Evolutionary conservation across 2,797 vertebrate species (phyloP).

Genomic region (Phyllotis vaccarum): DNA sequence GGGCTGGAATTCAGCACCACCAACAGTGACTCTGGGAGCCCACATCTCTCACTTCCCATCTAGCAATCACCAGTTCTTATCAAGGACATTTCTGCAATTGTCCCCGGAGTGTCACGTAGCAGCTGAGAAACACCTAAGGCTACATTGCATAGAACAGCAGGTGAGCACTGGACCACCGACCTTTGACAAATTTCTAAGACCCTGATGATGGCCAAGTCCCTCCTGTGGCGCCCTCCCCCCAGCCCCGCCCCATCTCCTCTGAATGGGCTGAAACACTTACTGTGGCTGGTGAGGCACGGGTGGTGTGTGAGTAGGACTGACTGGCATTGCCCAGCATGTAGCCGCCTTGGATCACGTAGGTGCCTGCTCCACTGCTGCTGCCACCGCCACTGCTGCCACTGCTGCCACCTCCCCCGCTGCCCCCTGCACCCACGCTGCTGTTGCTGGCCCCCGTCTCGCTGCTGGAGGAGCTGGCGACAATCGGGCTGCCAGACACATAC

Average conservation of each 20-base stretch:
- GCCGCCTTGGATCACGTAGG: conserved; percentile 93
- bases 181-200: background rate
- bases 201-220: background rate
- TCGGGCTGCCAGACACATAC: conserved; percentile 94
- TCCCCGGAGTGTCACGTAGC: background rate
- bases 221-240: background rate
- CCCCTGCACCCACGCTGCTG: conserved; percentile 71
- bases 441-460: conserved; percentile 87
- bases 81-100: background rate
- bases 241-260: background rate
- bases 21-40: background rate
- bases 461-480: conserved; percentile 89
- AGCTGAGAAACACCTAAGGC: background rate
- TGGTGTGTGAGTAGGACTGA: conserved; percentile 94
- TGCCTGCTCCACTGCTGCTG: conserved; percentile 85
- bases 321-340: conserved; percentile 91
- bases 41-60: background rate
- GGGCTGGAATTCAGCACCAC: background rate
- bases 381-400: conserved; percentile 64
- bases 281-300: conserved; percentile 95
- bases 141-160: background rate
- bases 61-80: background rate
- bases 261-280: conserved; percentile 87
- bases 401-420: conserved; percentile 58
- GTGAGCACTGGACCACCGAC: background rate